Evolutionary conservation across 2,797 vertebrate species (phyloP), one percentile per base, ranked within the genome.

Genomic region (Syngnathus rostellatus): DNA sequence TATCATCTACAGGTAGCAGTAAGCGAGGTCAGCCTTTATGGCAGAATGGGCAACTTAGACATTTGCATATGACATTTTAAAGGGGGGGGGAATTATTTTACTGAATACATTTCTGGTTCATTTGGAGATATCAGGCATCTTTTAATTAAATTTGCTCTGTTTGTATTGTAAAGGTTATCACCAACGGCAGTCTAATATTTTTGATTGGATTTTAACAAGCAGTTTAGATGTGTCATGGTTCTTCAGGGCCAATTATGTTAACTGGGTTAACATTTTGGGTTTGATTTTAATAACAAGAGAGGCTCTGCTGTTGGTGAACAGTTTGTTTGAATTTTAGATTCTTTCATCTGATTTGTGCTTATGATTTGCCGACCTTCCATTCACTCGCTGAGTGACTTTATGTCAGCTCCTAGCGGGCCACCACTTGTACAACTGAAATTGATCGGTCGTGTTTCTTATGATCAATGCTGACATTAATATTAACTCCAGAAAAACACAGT

Each of bases 51-150:
- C 37, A 61, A 45, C 12, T 62, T 45, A 25, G 6, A 12, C 12
- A 62, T 62, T 45, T 31, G 45, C 60, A 62, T 62, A 62, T 62
- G 41, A 62, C 41, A 62, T 62, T 62, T 62, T 2, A 45, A 62
- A 17, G 1, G 1, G 11, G 21, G 21, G 40, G 10, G 12, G 5
- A n/a, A 62, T 14, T 40, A 11, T 39, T 41, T 61, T 6, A 61
- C 39, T 41, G 39, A 41, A 61, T 61, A 23, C 59, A 61, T 61
- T 21, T 21, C 8, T n/a, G 38, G n/a, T 58, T 59, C 39, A 59
- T 17, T 39, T 38, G 31, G 8, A n/a, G 57, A 19, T 21, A 41
- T 41, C 21, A 6, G 19, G 9, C 3, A 38, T 21, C 1, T 5
- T 41, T 40, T 60, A 41, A 61, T 61, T 61, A 61, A 21, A 14